Percentiles rank a stretch among this genome's conserved stretches.
Evolutionary conservation across 2,888 invertebrate species (phyloP).

Genomic region (Eupithecia abbreviata): DNA sequence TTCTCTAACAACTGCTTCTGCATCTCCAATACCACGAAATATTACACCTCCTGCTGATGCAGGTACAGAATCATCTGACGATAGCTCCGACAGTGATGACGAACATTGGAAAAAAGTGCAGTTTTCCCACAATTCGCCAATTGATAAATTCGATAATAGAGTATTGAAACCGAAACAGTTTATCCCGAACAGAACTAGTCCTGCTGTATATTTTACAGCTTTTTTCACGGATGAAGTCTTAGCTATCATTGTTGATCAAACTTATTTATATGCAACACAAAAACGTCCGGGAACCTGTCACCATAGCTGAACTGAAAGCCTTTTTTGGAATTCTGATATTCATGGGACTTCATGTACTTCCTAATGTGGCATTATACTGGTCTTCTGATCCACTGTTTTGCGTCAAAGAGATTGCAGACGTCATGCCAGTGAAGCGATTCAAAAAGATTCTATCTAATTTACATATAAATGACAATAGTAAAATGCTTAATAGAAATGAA

Average conservation of each 20-base stretch:
- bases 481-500: constrained; percentile 23
- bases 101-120: constrained; percentile 28
- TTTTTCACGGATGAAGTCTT: constrained; percentile 30
- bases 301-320: neutral
- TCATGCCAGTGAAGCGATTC: constrained; percentile 44
- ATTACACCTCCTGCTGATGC: constrained; percentile 23
- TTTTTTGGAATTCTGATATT: constrained; percentile 6
- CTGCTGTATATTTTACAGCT: constrained; percentile 29
- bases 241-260: constrained; percentile 23
- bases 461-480: constrained; percentile 20
- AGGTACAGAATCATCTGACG: constrained; percentile 25
- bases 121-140: constrained; percentile 28
- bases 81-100: constrained; percentile 23
- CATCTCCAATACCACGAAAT: constrained; percentile 23
- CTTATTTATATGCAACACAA: constrained; percentile 10
- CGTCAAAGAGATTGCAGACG: constrained; percentile 40
- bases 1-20: constrained; percentile 23
- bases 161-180: constrained; percentile 29
- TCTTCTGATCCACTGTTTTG: constrained; percentile 42
- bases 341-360: constrained; percentile 3
- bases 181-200: constrained; percentile 29
- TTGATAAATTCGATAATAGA: constrained; percentile 30
- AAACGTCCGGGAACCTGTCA: constrained; percentile 4
- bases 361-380: constrained; percentile 44
- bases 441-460: constrained; percentile 35